Conservation (phyloP, 92 coral and sea anemone genomes). For the Palythoa grandis region DNA sequence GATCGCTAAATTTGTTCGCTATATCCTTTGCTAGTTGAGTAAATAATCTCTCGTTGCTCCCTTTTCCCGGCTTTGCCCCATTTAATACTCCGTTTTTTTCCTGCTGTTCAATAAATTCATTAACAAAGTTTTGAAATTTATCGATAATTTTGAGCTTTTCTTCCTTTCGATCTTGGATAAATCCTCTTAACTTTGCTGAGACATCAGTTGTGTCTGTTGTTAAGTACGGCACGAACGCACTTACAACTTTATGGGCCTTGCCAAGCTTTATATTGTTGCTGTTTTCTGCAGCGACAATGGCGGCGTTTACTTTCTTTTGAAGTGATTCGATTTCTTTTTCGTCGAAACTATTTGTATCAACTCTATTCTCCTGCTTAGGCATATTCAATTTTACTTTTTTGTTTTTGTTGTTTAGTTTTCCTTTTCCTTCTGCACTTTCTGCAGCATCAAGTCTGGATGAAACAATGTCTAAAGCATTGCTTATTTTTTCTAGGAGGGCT, state of each 20-base stretch:
- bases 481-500: constrained; percentile 74
- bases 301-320: constrained; percentile 40
- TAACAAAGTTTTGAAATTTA: constrained; percentile 45
- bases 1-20: neutral
- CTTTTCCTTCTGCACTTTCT: neutral
- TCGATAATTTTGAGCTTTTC: neutral
- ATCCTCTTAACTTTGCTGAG: constrained; percentile 28
- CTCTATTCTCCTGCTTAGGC: neutral
- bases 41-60: constrained; percentile 1
- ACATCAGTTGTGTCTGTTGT: neutral
- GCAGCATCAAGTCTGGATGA: constrained; percentile 54
- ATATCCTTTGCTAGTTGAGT: neutral
- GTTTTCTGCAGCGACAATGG: constrained; percentile 40
- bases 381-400: neutral
- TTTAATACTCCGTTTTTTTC: constrained; percentile 50
- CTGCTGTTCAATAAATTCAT: constrained; percentile 46
- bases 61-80: neutral
- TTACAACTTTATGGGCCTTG: constrained; percentile 13
- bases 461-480: constrained; percentile 74
- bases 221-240: constrained; percentile 33
- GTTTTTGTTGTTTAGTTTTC: neutral
- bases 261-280: neutral
- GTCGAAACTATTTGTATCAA: neutral
- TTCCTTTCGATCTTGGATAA: constrained; percentile 21
- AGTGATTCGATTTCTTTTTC: constrained; percentile 24